Conservation (phyloP, 2,797 vertebrate species). For the Zenarchopterus dispar region DNA sequence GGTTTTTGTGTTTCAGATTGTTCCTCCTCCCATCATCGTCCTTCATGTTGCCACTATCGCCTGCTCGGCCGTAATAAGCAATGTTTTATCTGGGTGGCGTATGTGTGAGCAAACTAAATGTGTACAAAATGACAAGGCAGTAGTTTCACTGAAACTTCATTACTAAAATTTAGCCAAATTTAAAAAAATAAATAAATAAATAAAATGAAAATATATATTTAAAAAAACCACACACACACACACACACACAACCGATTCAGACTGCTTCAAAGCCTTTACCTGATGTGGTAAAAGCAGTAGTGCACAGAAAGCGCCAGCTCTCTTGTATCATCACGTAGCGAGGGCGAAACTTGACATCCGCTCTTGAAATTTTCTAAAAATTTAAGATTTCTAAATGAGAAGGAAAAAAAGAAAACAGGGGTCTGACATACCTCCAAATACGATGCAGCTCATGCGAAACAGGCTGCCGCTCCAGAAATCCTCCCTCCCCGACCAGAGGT, state of each 20-base stretch:
- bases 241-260: constrained; percentile 75
- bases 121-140: constrained; percentile 42
- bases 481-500: constrained; percentile 74
- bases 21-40: constrained; percentile 82
- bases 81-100: constrained; percentile 9
- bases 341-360: constrained; percentile 54
- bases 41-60: constrained; percentile 73
- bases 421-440: constrained; percentile 81
- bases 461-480: constrained; percentile 67
- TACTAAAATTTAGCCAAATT: constrained; percentile 46
- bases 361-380: constrained; percentile 56
- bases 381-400: constrained; percentile 64
- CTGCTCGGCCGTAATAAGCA: constrained; percentile 26
- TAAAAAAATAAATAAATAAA: neutral
- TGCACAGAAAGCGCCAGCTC: constrained; percentile 31
- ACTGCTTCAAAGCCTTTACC: constrained; percentile 63
- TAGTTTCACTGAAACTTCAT: constrained; percentile 71
- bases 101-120: constrained; percentile 31
- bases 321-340: constrained; percentile 26
- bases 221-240: constrained; percentile 21
- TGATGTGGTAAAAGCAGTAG: constrained; percentile 42
- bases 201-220: constrained; percentile 43
- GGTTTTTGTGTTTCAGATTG: constrained; percentile 84
- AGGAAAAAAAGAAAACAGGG: constrained; percentile 47
- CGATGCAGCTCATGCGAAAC: constrained; percentile 80